Conservation (phyloP, 2,888 invertebrate genomes). For the Cheilosia scutellata region DNA sequence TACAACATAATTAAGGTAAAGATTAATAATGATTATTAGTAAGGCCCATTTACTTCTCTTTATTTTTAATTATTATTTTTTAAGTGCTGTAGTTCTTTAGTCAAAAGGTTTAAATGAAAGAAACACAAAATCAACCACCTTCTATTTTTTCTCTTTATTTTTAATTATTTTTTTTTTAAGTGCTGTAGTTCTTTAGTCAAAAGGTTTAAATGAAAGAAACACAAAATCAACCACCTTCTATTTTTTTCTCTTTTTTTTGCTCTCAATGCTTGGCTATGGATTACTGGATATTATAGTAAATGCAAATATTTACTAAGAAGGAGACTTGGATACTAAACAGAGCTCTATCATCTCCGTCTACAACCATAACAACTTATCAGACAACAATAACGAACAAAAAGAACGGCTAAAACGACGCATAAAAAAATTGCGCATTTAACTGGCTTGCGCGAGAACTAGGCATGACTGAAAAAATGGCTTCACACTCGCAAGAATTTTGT, state of each 20-base stretch:
- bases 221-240: conserved; percentile 35
- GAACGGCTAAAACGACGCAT: background rate
- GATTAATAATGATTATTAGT: no score
- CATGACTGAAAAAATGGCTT: conserved; percentile 69
- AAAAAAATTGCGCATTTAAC: conserved; percentile 9
- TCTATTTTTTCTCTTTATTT: conserved; percentile 56
- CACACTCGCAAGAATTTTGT: conserved; percentile 83
- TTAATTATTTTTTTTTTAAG: background rate
- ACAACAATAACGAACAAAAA: background rate
- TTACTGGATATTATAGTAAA: conserved; percentile 26
- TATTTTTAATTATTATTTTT: background rate
- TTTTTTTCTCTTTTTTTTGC: conserved; percentile 56
- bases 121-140: conserved; percentile 29
- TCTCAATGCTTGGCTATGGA: conserved; percentile 36
- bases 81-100: conserved; percentile 5
- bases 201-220: background rate
- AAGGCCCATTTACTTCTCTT: background rate
- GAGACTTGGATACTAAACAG: conserved; percentile 19
- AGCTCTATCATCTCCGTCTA: background rate
- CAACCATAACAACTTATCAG: background rate
- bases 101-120: conserved; percentile 1
- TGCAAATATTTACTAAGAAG: conserved; percentile 16
- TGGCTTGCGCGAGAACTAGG: conserved; percentile 8
- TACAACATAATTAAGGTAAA: no score
- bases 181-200: conserved; percentile 10